Evolutionary conservation across 2,113 vertebrate genomes (phyloP).

Genomic region (Vidua chalybeata): DNA sequence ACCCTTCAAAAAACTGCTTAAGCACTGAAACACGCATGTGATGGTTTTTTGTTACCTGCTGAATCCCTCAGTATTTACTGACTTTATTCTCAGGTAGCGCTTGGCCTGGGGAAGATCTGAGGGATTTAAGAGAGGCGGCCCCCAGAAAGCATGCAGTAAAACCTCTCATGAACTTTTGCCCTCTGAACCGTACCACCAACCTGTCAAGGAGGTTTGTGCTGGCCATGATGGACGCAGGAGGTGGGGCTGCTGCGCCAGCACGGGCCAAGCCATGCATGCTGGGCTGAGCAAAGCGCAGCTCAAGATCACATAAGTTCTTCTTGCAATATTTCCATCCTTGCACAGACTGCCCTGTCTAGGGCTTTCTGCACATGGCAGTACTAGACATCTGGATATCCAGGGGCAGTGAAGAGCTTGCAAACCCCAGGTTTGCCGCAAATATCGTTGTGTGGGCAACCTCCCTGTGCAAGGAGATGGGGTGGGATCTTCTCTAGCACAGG

Average conservation of each 20-base stretch:
- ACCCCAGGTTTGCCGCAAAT: not conserved
- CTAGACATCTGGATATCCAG: not conserved
- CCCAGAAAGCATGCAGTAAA: slow-evolving; percentile 41
- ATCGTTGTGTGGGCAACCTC: not conserved
- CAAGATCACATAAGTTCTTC: not conserved
- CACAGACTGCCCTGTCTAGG: not conserved
- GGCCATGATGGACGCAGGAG: not conserved
- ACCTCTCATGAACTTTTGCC: slow-evolving; percentile 64
- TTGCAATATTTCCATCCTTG: not conserved
- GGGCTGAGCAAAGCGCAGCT: not conserved
- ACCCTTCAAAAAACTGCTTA: not conserved
- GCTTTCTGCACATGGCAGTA: not conserved
- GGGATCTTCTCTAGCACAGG: not conserved
- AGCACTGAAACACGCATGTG: not conserved
- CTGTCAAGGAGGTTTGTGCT: slow-evolving; percentile 58
- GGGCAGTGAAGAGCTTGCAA: not conserved
- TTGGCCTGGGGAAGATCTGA: slow-evolving; percentile 15
- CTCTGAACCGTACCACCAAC: not conserved
- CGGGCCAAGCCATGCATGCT: not conserved
- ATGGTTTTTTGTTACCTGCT: not conserved
- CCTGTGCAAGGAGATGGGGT: not conserved
- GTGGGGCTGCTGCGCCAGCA: accelerated
- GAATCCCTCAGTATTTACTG: slow-evolving; percentile 1
- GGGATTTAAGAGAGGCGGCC: slow-evolving; percentile 3
- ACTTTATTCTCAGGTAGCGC: slow-evolving; percentile 30